Base-by-base conservation (phyloP, 2,797 vertebrate genomes). In the Choloepus didactylus region DNA sequence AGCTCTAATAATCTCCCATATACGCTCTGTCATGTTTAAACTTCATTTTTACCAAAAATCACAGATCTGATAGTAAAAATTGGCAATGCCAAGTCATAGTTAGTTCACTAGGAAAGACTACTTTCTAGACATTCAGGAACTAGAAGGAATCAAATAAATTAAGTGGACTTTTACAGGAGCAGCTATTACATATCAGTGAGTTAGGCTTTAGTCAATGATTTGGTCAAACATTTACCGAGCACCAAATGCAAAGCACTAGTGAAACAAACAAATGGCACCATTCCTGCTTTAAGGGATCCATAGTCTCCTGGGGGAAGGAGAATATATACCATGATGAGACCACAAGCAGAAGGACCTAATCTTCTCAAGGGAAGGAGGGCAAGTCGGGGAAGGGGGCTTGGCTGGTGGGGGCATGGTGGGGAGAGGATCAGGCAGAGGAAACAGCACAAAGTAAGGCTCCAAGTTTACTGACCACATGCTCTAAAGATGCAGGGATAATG, bases 21-120 rank as follows among this genome's bases (percentile, higher is more conserved):
- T 38, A 84, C 94, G 6, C 80, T 49, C 46, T 84, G 59, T 62
- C 15, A 56, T 64, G n/a, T 27, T 72, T 67, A 84, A 85, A 56
- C 29, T 88, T 88, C 18, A 62, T 73, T 80, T 92, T 88, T 80
- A 84, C 41, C 18, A 66, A 82, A 89, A 93, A 54, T 79, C 7
- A 2, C 44, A 81, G 25, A 81, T 18, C 35, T n/a, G 19, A 89
- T 19, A 35, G 27, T 77, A 35, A 89, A 92, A 81, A 86, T 3
- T 69, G 69, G 44, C 4, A 6, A 81, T 76, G 46, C 0, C 51
- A 9, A 76, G 15, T 44, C 89, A 86, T 2, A 67, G 27, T 67
- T n/a, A 93, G 72, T 80, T 70, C 35, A 76, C 66, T n/a, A 44
- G 29, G 12, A 81, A 89, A 9, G 19, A 81, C 56, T 70, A 56